Conservation (phyloP, 30 jellyfish, hydroid and myxozoan genomes). For the Aurelia sp. region DNA sequence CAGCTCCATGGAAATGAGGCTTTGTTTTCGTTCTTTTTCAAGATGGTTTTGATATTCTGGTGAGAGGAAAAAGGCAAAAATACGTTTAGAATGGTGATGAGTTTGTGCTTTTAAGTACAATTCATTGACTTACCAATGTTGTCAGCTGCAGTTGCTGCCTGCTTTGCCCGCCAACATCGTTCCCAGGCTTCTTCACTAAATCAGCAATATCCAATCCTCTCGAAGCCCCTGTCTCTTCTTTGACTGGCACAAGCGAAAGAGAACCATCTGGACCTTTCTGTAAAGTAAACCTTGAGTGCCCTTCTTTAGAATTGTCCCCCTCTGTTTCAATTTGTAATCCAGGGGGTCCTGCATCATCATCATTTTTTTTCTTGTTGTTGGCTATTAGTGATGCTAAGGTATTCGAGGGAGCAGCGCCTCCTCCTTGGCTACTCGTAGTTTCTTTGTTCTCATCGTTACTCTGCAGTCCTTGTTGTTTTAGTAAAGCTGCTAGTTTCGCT, state of each 20-base stretch:
- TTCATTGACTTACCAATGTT: conserved; percentile 70
- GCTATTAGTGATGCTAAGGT: conserved; percentile 25
- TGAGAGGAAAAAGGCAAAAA: too few relatives aligned
- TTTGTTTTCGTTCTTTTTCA: too few relatives aligned
- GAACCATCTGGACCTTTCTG: conserved; percentile 88
- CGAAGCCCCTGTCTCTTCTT: conserved; percentile 82
- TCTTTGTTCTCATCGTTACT: conserved; percentile 24
- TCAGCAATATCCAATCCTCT: conserved; percentile 66
- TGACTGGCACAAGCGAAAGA: conserved; percentile 86
- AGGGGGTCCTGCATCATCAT: conserved; percentile 25
- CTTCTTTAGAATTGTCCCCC: conserved; percentile 68
- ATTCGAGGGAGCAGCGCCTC: conserved; percentile 5
- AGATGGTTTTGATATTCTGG: too few relatives aligned
- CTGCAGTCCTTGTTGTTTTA: conserved; percentile 45
- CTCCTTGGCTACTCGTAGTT: neutral
- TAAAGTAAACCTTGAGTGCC: conserved; percentile 78
- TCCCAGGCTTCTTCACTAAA: conserved; percentile 72
- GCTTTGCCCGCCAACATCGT: conserved; percentile 77
- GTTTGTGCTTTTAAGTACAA: too few relatives aligned
- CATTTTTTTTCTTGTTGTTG: neutral
- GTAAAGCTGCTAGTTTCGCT: conserved; percentile 23
- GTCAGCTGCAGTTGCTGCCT: conserved; percentile 95
- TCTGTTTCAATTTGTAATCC: conserved; percentile 85
- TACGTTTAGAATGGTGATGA: too few relatives aligned
- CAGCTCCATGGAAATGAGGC: too few relatives aligned